phyloP scores from a whole-genome alignment of 2,888 invertebrate genomes.

The Gymnoscelis rufifasciata region DNA sequence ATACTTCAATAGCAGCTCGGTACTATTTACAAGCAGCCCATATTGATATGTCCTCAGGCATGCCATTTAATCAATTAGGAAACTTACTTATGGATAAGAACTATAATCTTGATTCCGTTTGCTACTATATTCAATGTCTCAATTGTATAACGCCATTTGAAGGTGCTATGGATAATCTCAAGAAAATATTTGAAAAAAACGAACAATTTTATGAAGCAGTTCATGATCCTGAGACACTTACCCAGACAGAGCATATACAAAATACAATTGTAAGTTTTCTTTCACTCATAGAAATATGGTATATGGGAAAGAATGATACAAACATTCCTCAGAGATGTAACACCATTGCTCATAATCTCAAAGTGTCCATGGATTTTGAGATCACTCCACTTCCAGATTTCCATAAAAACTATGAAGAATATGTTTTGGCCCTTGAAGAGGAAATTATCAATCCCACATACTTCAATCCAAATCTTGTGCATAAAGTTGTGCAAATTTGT shows the following conservation, averaged over 20 bases:
- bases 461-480: slow-evolving; percentile 84
- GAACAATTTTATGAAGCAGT: slow-evolving; percentile 78
- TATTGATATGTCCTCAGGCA: slow-evolving; percentile 88
- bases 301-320: slow-evolving; percentile 80
- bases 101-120: slow-evolving; percentile 91
- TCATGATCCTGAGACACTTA: slow-evolving; percentile 66
- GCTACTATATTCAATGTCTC: slow-evolving; percentile 92
- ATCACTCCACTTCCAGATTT: slow-evolving; percentile 72
- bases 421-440: slow-evolving; percentile 68
- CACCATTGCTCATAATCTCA: slow-evolving; percentile 84
- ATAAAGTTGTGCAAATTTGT: slow-evolving; percentile 90
- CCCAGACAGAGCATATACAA: slow-evolving; percentile 72
- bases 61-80: slow-evolving; percentile 97
- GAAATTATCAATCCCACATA: slow-evolving; percentile 76
- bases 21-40: slow-evolving; percentile 92
- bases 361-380: slow-evolving; percentile 82
- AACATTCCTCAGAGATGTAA: slow-evolving; percentile 84
- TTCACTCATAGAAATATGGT: slow-evolving; percentile 81
- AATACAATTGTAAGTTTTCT: slow-evolving; percentile 72
- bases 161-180: slow-evolving; percentile 92
- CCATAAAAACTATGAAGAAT: slow-evolving; percentile 73
- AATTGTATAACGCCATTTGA: slow-evolving; percentile 90
- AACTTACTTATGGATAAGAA: slow-evolving; percentile 89
- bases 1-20: slow-evolving; percentile 84
- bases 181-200: slow-evolving; percentile 85